These are phyloP conservation scores for Timema podura DNA, from an alignment of 2,888 invertebrate species.

Conservation along the genomic window DNA sequence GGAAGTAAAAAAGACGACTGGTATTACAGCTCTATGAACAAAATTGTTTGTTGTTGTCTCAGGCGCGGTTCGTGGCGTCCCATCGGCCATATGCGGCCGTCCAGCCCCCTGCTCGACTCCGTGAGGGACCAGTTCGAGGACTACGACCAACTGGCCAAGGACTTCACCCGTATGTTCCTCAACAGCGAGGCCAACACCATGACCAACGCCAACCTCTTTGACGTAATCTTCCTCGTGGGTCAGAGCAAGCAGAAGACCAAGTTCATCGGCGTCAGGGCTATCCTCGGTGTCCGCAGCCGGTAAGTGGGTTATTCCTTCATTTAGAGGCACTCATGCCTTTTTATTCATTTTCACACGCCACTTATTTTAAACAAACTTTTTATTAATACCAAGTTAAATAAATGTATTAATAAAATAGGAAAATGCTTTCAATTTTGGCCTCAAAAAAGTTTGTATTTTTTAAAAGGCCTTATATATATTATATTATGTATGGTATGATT, in stretches of 20 bases:
- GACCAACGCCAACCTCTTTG: constrained; percentile 78
- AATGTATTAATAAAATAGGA: too few species aligned
- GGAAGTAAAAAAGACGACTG: too few species aligned
- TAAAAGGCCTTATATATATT: too few species aligned
- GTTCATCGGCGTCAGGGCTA: constrained; percentile 86
- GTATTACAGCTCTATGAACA: too few species aligned
- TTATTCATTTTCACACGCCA: too few species aligned
- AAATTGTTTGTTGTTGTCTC: constrained; percentile 22
- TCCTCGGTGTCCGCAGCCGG: constrained; percentile 86
- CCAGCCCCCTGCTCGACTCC: constrained; percentile 86
- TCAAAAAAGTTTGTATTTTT: too few species aligned
- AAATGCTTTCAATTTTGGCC: too few species aligned
- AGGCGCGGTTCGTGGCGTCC: constrained; percentile 85
- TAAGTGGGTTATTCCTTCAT: constrained; percentile 41
- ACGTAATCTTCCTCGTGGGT: constrained; percentile 86
- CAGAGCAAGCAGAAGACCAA: constrained; percentile 88
- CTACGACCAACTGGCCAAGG: constrained; percentile 89
- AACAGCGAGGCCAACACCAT: constrained; percentile 76
- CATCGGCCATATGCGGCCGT: constrained; percentile 91
- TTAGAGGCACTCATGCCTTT: too few species aligned
- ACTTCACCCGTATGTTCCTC: constrained; percentile 84
- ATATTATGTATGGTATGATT: too few species aligned
- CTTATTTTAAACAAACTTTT: too few species aligned
- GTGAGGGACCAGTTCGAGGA: constrained; percentile 92
- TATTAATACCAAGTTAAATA: too few species aligned